Conservation (phyloP, 2,113 vertebrate genomes). For the Meriones unguiculatus region DNA sequence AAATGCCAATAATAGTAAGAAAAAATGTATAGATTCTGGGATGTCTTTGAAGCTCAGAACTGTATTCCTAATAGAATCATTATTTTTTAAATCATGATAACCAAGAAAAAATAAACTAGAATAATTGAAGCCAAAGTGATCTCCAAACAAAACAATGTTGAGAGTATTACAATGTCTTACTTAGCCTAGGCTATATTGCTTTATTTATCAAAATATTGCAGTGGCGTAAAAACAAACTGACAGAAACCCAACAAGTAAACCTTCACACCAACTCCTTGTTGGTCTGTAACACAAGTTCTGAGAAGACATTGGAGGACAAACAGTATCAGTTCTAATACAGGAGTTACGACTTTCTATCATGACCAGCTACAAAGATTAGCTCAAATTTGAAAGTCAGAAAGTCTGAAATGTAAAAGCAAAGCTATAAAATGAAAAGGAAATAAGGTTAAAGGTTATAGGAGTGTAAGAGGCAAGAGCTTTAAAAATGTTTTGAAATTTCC, state of each 20-base stretch:
- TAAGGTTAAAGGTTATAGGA: not conserved
- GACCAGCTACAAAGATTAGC: not conserved
- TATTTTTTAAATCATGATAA: too few species aligned
- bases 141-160: not conserved
- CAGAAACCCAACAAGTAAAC: not conserved
- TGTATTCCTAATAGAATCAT: not conserved
- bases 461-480: not conserved
- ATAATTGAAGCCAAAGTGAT: not conserved
- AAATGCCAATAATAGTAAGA: not conserved
- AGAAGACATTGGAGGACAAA: not conserved
- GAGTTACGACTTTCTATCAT: not conserved
- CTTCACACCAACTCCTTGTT: fast-evolving
- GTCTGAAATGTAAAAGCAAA: not conserved
- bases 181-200: not conserved
- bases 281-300: not conserved
- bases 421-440: not conserved
- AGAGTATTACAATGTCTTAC: not conserved
- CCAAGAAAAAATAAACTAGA: not conserved
- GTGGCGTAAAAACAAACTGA: not conserved
- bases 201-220: not conserved
- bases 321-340: not conserved
- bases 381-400: not conserved
- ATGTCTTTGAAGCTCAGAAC: not conserved
- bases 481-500: not conserved
- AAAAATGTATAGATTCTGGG: not conserved